Percentiles rank a stretch among this genome's conserved stretches.
Conservation (phyloP, 2,113 vertebrate genomes). For the Trichomycterus rosablanca region DNA sequence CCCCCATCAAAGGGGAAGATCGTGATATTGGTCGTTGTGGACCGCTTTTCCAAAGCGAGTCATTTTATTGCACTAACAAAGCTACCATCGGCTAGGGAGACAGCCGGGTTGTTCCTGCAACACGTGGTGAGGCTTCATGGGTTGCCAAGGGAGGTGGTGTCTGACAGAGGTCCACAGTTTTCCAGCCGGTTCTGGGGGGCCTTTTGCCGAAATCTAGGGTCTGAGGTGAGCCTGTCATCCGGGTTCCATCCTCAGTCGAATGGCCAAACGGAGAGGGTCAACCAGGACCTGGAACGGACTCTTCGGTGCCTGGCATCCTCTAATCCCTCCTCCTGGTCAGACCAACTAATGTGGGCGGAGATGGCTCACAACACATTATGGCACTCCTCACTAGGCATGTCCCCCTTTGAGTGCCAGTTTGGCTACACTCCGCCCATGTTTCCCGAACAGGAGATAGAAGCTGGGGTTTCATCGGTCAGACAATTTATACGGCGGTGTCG, state of each 20-base stretch:
- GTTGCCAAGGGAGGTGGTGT: not conserved
- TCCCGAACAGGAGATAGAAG: not conserved
- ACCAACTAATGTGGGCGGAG: not conserved
- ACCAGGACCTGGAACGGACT: not conserved
- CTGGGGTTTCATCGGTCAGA: not conserved
- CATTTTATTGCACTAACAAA: too few relatives aligned
- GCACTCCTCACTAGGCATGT: not conserved
- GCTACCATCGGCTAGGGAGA: not conserved
- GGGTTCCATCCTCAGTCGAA: not conserved
- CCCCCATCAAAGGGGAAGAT: not conserved
- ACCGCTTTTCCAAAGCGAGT: not conserved
- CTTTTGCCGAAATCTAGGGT: not conserved
- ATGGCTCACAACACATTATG: not conserved
- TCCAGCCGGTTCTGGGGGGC: not conserved
- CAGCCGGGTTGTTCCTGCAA: not conserved
- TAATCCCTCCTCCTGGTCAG: not conserved
- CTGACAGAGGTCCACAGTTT: not conserved
- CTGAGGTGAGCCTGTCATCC: not conserved
- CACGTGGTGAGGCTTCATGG: not conserved
- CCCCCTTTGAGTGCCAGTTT: slow-evolving; percentile 16
- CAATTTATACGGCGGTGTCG: not conserved
- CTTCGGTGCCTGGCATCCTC: not conserved
- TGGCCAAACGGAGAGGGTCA: not conserved
- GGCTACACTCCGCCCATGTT: not conserved
- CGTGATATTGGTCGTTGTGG: not conserved